Evolutionary conservation across 1,140 invertebrate species (phyloP), one percentile per base, ranked within the genome.

Genomic region (Whitmania pigra): DNA sequence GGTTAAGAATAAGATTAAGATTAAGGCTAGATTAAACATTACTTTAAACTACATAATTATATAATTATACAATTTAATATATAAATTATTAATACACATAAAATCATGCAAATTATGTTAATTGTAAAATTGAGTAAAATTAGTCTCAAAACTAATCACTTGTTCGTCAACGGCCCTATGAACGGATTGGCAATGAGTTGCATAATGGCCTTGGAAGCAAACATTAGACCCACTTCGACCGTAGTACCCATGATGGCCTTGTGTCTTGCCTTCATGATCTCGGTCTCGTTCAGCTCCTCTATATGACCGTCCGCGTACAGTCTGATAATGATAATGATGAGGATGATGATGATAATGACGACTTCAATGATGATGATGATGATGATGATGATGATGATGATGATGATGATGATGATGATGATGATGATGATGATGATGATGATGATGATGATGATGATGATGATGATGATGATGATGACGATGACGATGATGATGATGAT

Each of bases 191-290:
- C 88, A 67, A 98, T 82, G 53, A 97, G 86, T 83, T 98, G 95
- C 67, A 97, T 90, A 78, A 97, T 88, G 60, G 95, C 93, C 82
- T 98, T 98, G 68, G 94, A 97, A 20, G 94, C 94, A 81, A 98
- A 97, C 88, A 98, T 91, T 70, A 98, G 86, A 18, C 95, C 95
- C 25, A 97, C 94, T 75, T 91, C 89, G 0, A 95, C 89, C 22
- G 91, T 96, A 84, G 97, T 94, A 74, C 94, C 88, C 2, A 92
- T 85, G 67, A 99, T 76, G 53, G 78, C 77, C 5, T 74, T 72
- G 54, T 80, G 77, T 67, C 71, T 49, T 53, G 63, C 68, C 2
- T 54, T 29, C 22, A 36, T 67, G 40, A 53, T 27, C 17, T 68
- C 49, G 15, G 29, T 76, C 60, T 76, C 71, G 60, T 73, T 69